phyloP scores from a whole-genome alignment of 2,797 vertebrate species.

The Cephalopachus bancanus region DNA sequence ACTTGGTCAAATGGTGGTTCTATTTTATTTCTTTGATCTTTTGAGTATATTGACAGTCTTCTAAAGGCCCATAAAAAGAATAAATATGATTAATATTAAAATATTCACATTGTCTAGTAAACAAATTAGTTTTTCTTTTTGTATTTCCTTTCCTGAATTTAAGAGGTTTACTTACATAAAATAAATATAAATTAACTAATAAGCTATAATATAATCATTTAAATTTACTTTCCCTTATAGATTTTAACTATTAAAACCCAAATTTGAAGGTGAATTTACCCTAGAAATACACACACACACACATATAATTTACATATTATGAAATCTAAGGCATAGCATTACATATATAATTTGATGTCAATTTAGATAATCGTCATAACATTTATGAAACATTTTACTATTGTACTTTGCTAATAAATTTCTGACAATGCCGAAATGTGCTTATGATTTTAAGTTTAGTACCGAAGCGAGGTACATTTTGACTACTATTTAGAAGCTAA shows the following conservation, averaged over 20 bases:
- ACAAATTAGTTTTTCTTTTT: neutral
- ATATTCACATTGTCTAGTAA: neutral
- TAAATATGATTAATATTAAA: neutral
- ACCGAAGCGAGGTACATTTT: neutral
- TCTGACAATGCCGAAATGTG: neutral
- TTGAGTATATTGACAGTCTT: neutral
- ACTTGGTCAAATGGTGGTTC: no score
- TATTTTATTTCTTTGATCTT: no score
- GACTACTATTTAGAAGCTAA: neutral
- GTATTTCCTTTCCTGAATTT: neutral
- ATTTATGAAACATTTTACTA: neutral
- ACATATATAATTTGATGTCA: neutral
- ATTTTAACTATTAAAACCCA: constrained; percentile 1
- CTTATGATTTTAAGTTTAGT: neutral
- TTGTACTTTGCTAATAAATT: neutral
- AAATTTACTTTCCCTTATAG: neutral
- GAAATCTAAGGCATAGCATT: neutral
- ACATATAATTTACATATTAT: neutral
- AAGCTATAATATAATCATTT: neutral
- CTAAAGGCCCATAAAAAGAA: neutral
- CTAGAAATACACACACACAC: neutral
- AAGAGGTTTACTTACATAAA: neutral
- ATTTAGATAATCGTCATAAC: neutral
- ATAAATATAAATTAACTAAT: neutral
- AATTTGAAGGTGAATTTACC: neutral